Evolutionary conservation across 2,888 invertebrate species (phyloP), one percentile per base, ranked within the genome.

Genomic region (Aleiodes leptofemur): DNA sequence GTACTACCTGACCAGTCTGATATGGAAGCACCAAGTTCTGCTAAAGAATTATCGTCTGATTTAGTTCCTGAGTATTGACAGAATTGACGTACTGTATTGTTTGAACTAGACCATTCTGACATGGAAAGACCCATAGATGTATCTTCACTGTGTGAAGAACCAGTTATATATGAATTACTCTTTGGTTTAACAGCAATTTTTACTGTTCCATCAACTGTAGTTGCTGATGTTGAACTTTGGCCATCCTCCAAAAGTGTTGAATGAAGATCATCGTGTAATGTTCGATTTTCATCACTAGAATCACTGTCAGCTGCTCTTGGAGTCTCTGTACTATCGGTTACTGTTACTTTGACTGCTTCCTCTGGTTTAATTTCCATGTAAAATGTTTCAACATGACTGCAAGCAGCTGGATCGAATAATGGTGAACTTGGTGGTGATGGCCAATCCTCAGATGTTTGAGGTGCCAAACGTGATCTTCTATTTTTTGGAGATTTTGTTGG

Each of bases 101-200:
- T 96, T 70, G 96, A 96, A 51, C 96, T 96, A 0, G 96, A 96
- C 96, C 96, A 96, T 85, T 96, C 96, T 3, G 96, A 96, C 84
- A 96, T 94, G 84, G 96, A 96, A 43, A 96, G 90, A 16, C 96
- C 96, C 86, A 96, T 94, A 0, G 96, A 96, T 0, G 96, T 96
- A 83, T 96, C 96, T 89, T 96, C 96, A 6, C 96, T 96, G 89
- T 96, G 95, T 0, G 95, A 94, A 83, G 95, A 94, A 81, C 96
- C 95, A 0, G 95, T 96, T 73, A 89, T 87, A 78, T 89, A 87
- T 0, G 89, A 88, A 84, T 95, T 95, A 86, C 95, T 96, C 84
- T 95, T 95, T 77, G 94, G 95, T 82, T 95, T 95, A 23, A 95
- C 87, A 1, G 94, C 96, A 84, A 95, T 94, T 87, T 95, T 93